A percentile compares a stretch with the other conserved stretches of the same genome.
Conservation (phyloP, 1,140 invertebrate species). For the Aphelenchoides besseyi region DNA sequence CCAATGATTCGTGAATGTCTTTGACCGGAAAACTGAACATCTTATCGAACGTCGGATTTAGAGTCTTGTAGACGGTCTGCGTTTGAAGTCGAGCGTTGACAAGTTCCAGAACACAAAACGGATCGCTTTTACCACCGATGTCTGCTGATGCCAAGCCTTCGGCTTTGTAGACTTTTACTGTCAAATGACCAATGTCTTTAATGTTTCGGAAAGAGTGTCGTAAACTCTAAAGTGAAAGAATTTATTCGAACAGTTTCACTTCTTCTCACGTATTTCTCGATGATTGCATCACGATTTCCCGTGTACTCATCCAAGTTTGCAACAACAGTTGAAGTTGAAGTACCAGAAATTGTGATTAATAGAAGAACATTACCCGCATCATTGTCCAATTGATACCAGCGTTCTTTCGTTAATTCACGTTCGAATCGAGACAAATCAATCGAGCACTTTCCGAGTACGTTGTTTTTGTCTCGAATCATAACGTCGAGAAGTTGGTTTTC, state of each 20-base stretch:
- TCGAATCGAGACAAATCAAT: conserved; percentile 81
- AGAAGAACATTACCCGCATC: conserved; percentile 80
- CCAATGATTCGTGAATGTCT: conserved; percentile 90
- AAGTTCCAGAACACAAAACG: conserved; percentile 92
- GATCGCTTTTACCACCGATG: conserved; percentile 81
- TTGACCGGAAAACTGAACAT: conserved; percentile 96
- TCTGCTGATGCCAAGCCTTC: conserved; percentile 84
- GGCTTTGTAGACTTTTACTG: conserved; percentile 82
- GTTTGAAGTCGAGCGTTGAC: conserved; percentile 90
- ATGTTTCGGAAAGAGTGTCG: conserved; percentile 73
- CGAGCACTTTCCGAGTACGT: conserved; percentile 78
- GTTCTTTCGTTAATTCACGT: conserved; percentile 81
- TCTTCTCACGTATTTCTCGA: conserved; percentile 72
- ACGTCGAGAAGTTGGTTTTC: conserved; percentile 80
- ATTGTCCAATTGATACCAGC: conserved; percentile 84
- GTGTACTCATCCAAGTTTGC: conserved; percentile 46
- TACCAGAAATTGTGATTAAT: conserved; percentile 87
- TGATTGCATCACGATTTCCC: conserved; percentile 64
- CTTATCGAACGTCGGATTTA: conserved; percentile 94
- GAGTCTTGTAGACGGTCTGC: conserved; percentile 95
- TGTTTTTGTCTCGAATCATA: conserved; percentile 81
- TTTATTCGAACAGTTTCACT: too few relatives aligned
- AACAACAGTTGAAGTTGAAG: conserved; percentile 68
- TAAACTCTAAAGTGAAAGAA: conserved; percentile 65
- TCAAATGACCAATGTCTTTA: conserved; percentile 80